Conservation (phyloP, 2,113 vertebrate genomes). For the Python bivittatus region DNA sequence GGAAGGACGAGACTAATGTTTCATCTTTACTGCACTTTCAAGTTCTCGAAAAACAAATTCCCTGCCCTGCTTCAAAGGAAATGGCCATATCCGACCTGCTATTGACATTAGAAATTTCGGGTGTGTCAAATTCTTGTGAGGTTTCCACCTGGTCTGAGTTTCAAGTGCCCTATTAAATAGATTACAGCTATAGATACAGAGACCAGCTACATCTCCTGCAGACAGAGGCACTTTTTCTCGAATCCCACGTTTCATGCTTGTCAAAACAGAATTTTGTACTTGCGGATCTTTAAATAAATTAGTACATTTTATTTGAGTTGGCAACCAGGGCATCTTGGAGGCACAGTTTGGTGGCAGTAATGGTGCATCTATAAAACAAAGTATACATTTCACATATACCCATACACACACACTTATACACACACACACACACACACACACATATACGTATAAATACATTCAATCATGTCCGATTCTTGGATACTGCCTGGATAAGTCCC, state of each 20-base stretch:
- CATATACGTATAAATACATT: too few relatives aligned
- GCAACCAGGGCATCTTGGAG: background rate
- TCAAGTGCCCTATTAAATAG: background rate
- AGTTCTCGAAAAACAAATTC: slow-evolving; percentile 14
- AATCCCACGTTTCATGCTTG: background rate
- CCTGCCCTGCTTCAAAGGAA: background rate
- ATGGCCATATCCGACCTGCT: slow-evolving; percentile 6
- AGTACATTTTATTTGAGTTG: background rate
- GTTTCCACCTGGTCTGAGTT: background rate
- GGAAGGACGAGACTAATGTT: slow-evolving; percentile 11
- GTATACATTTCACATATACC: too few relatives aligned
- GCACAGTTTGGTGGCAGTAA: background rate
- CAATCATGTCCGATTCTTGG: too few relatives aligned
- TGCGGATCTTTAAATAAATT: background rate
- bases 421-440: too few relatives aligned
- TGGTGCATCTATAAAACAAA: too few relatives aligned
- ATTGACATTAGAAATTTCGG: background rate
- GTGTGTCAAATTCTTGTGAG: background rate
- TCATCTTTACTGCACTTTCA: slow-evolving; percentile 20
- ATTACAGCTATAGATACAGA: background rate
- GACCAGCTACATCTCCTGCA: background rate
- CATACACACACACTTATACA: background rate
- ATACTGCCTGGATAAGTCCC: too few relatives aligned
- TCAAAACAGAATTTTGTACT: background rate
- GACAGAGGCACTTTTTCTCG: background rate